Base-by-base conservation (phyloP, 1,140 invertebrate species). In the Drosophila pseudoobscura region DNA sequence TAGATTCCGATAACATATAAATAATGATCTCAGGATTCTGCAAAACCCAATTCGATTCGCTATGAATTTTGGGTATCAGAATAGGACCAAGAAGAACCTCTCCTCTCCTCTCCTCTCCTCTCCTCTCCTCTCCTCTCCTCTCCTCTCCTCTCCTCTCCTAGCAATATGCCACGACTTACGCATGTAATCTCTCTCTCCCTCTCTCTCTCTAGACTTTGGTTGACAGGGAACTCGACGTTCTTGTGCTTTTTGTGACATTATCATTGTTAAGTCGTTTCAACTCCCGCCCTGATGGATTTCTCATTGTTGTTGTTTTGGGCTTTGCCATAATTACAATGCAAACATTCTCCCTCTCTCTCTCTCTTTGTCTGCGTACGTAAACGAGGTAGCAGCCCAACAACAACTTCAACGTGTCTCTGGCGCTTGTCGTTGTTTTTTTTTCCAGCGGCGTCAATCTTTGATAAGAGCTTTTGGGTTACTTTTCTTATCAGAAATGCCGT, bases 181-280 rank as follows among this genome's bases (percentile, higher is more conserved):
- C 31, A 31, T 7, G 7, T 7, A 20, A 20, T 29, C 29, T 29
- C 7, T 29, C 29, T 29, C 29, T 7, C 29, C 1, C 29, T 29
- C 29, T 8, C 7, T 29, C 20, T 20, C 20, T 20, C 20, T 20
- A 1, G 20, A 7, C 29, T 29, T 1, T 29, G 17, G 17, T 17
- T 17, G 0, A 29, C 1, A 8, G 29, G 2, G 3, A 0, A 31
- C 9, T 9, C 46, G 47, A 20, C 22, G 6, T 51, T 65, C 53
- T 64, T 62, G 39, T 54, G 15, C 31, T 35, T 44, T 60, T 57
- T 83, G 70, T 78, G 82, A 87, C 77, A 87, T 80, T 87, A 85
- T 85, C 80, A 65, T 50, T 66, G 63, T 52, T 80, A 79, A 77
- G 76, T 84, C 76, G 55, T 55, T 77, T 82, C 62, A 74, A 82